Evolutionary conservation across 2,888 invertebrate genomes (phyloP), one percentile per base, ranked within the genome.

Genomic region (Agrochola litura): DNA sequence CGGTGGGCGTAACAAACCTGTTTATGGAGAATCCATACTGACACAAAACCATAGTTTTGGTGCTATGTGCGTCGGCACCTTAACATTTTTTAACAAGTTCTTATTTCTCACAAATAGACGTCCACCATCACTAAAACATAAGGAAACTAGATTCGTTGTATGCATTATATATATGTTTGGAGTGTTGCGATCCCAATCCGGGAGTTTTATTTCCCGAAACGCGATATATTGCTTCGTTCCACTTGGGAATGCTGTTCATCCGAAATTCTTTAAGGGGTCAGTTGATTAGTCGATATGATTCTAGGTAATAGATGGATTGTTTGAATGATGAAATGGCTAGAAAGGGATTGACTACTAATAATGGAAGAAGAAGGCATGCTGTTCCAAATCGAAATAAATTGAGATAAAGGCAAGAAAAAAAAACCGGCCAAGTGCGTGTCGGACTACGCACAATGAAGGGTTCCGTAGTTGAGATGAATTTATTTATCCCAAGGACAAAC

Each of bases 131-230:
- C 83, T 67, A 72, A 64, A 70, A n/a, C 25, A 77, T 64, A 46
- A 46, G 84, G 73, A 80, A 90, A 56, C 76, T 90, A 92, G 92
- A 92, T 93, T 93, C 78, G 87, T 16, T 30, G 90, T 90, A 90
- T 95, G 93, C 93, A 94, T 95, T 94, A 95, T 94, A 93, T 94
- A 93, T 93, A 95, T 94, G 93, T 90, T 91, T 88, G 89, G 92
- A 91, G 89, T 90, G 87, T 91, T 92, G 91, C 90, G 89, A 91
- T 87, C 83, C 88, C 89, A 88, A 93, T 86, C 89, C 87, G 84
- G 73, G 86, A 90, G 88, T 92, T 94, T 91, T 93, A 92, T 93
- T 92, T 91, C 90, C 90, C 90, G 87, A 89, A 30, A 30, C 89
- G 85, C 83, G 85, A 88, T 77, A 76, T 88, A 89, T 88, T 79